Base-by-base conservation (phyloP, 2,797 vertebrate species). In the Megaceryle alcyon region DNA sequence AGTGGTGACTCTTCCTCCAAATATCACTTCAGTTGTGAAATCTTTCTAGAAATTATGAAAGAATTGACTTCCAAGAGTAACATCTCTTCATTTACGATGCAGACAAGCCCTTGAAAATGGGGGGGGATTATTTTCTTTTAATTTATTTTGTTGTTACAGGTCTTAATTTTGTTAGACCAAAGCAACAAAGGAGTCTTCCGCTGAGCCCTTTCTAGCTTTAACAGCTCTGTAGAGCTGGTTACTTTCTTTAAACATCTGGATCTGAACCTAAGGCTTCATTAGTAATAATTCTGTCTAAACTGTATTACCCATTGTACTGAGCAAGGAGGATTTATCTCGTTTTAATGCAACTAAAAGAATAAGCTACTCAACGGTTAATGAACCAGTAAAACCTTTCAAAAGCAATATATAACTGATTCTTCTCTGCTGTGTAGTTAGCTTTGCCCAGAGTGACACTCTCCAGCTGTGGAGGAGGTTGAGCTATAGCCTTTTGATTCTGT, bases 261-360 rank as follows among this genome's bases (percentile, higher is more conserved):
- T 71, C 69, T 94, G 93, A 94, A 94, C 76, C 54, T 16, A 78
- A 78, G 86, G 83, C 70, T 87, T 91, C 68, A 12, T 63, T 71
- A 63, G 59, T 29, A 88, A 83, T 72, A 94, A 92, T 49, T 92
- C 92, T 89, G 81, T 71, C 68, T 72, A 25, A 90, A 85, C 60
- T 78, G 44, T 41, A 54, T 56, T 66, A 82, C 53, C 66, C 70
- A 68, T 87, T 92, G 44, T 21, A 89, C 91, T 31, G 72, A 70
- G 72, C 56, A 77, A 61, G 65, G 57, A 81, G 84, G 44, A 78
- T 72, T 94, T 85, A 68, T 92, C 51, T 66, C 63, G 66, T 65
- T 82, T 94, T 69, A 89, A 77, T 69, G 66, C 49, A 78, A n/a
- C 28, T 68, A 14, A 65, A 86, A 82, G 44, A 88, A 43, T 59